Conservation (phyloP, 1,140 invertebrate genomes). For the Leptinotarsa defecta region DNA sequence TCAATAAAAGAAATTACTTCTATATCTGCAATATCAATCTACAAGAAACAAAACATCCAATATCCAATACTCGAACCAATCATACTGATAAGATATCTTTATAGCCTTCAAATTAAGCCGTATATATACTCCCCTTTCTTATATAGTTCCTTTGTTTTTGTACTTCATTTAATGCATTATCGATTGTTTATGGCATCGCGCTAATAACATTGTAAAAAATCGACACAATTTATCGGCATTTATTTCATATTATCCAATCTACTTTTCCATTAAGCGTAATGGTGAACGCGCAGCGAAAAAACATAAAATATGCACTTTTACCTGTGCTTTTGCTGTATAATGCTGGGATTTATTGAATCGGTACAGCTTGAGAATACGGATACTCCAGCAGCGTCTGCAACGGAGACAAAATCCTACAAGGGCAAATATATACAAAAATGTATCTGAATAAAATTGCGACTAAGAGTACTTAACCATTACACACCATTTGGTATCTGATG, state of each 20-base stretch:
- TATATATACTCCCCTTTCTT: constrained; percentile 3
- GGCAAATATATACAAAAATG: too few species aligned
- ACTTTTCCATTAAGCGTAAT: constrained; percentile 5
- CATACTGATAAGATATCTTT: constrained; percentile 6
- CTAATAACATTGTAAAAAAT: constrained; percentile 9
- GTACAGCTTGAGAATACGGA: not conserved
- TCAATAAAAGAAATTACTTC: constrained; percentile 9
- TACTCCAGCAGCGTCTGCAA: not conserved
- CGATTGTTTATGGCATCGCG: constrained; percentile 7
- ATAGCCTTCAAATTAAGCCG: constrained; percentile 6
- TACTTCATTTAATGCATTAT: constrained; percentile 1
- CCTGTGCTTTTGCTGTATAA: not conserved
- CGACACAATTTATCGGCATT: not conserved
- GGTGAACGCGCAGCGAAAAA: not conserved
- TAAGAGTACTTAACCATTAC: too few species aligned
- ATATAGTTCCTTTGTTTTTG: not conserved
- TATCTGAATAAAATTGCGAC: too few species aligned
- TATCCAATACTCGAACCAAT: constrained; percentile 3
- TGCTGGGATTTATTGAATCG: constrained; percentile 3
- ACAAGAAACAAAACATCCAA: not conserved
- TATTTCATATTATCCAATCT: constrained; percentile 7
- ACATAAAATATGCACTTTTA: constrained; percentile 9
- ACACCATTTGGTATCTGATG: too few species aligned
- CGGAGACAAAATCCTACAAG: too few species aligned
- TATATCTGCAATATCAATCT: not conserved